Conservation (phyloP, 1,140 invertebrate genomes). For the Asbolus verrucosus region DNA sequence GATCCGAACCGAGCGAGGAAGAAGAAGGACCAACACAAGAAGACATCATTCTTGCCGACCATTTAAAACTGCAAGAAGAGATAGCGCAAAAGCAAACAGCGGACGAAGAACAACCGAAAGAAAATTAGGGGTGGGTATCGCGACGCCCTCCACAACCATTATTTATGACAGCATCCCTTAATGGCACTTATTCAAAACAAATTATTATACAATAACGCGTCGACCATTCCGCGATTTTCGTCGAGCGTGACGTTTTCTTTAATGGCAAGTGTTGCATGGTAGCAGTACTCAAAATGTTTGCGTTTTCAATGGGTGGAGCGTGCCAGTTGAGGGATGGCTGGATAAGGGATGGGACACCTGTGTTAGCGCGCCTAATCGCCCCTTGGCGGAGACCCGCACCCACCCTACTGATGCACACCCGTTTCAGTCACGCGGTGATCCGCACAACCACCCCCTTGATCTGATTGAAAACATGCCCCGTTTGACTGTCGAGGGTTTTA, state of each 20-base stretch:
- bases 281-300: neutral
- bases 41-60: conserved; percentile 60
- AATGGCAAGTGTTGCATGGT: neutral
- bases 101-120: conserved; percentile 14
- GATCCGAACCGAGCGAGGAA: conserved; percentile 53
- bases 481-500: conserved; percentile 38
- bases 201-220: neutral
- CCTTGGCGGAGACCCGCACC: too few species aligned
- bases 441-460: conserved; percentile 44
- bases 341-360: conserved; percentile 26
- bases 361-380: conserved; percentile 33
- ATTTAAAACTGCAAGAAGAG: conserved; percentile 61
- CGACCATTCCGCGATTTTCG: neutral
- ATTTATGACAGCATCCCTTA: neutral
- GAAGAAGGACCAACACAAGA: conserved; percentile 59
- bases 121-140: conserved; percentile 11
- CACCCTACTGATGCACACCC: conserved; percentile 34
- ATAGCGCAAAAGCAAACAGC: conserved; percentile 39
- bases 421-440: conserved; percentile 40
- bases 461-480: conserved; percentile 39
- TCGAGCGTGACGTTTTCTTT: conserved; percentile 2
- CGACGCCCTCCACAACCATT: neutral
- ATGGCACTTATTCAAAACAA: conserved; percentile 37
- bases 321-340: neutral
- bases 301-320: too few species aligned